Base-by-base conservation (phyloP, 35 echinoderm and acorn worm species). In the Holothuria glaberrima region DNA sequence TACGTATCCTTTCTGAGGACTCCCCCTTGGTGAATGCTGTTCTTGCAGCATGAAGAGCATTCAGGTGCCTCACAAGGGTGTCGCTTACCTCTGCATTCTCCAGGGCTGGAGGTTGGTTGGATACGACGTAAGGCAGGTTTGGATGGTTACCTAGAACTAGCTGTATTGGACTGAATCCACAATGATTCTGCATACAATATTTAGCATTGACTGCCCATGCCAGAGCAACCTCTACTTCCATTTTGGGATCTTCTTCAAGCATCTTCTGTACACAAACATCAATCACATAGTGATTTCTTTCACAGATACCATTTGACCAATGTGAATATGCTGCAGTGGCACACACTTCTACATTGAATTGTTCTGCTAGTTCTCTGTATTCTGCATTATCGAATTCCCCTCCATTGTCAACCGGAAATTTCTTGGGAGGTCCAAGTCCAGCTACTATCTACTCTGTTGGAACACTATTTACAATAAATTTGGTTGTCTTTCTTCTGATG, bases 381-480 rank as follows among this genome's bases (percentile, higher is more conserved):
- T 89, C 68, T n/a, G 68, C 68, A 89, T 89, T 75, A 66, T 89
- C 48, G 28, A 89, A 89, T 58, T 89, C 87, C 10, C 87, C 28
- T 48, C 87, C 19, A 48, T 44, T 48, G 16, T 48, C 75, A 41
- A 79, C 75, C 34, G 38, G 34, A 20, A 54, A 80, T 28, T 84
- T 79, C 72, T 91, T 85, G 4, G 89, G 63, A 19, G 89, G 78
- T 18, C 79, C 89, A 50, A 91, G 68, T 16, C 90, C 80, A 80
- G 80, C 59, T 45, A 59, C 90, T 38, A 91, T 91, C 77, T 58
- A 91, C 50, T 91, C 65, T 57, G 90, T 91, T 83, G 33, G 33
- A 68, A 90, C 36, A 27, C 3, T 50, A 38, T 72, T 80, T 28
- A 86, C 80, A 86, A 91, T 67, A 20, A 86, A 33, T 73, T 86